Base-by-base conservation (phyloP, 2,888 invertebrate species). In the Agrypnus murinus region DNA sequence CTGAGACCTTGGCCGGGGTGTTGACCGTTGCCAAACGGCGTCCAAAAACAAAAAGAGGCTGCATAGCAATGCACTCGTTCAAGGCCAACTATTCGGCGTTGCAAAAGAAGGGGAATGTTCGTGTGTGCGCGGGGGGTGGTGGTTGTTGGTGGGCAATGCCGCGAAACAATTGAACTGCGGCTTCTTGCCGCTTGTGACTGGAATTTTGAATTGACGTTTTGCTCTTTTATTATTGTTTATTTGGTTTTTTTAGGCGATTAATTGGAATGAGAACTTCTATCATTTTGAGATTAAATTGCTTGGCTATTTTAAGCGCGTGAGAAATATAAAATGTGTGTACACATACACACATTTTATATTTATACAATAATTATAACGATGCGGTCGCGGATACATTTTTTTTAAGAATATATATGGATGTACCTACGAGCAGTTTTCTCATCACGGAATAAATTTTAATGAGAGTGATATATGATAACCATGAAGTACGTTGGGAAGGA, bases 31-130 rank as follows among this genome's bases (percentile, higher is more conserved):
- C 85, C 84, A 84, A 84, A 84, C 84, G 84, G 77, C 80, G 80
- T 82, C 84, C 84, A 83, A 84, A 84, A 84, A 84, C 84, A 85
- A 84, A 85, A 85, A 85, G 84, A 84, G 81, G 77, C 81, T 81
- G 81, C 81, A 84, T 84, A 84, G 85, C 85, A 85, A 85, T 85
- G 85, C 84, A 85, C 85, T 85, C 85, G 84, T 85, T 85, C 85
- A 85, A 85, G 85, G 85, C 83, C 84, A 85, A 83, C 84, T 84
- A 83, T 85, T 85, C 81, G 85, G 85, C 83, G 84, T 80, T 83
- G 80, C 79, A 75, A 77, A 76, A 75, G 79, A 74, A 74, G 71
- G 71, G 74, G 60, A 77, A 78, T 73, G 74, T 48, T 50, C 62
- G 50, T 58, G 57, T 66, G 77, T 76, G 78, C 79, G 79, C 77